Evolutionary conservation across 2,888 invertebrate genomes (phyloP), one percentile per base, ranked within the genome.

Genomic region (Caenorhabditis sinica): DNA sequence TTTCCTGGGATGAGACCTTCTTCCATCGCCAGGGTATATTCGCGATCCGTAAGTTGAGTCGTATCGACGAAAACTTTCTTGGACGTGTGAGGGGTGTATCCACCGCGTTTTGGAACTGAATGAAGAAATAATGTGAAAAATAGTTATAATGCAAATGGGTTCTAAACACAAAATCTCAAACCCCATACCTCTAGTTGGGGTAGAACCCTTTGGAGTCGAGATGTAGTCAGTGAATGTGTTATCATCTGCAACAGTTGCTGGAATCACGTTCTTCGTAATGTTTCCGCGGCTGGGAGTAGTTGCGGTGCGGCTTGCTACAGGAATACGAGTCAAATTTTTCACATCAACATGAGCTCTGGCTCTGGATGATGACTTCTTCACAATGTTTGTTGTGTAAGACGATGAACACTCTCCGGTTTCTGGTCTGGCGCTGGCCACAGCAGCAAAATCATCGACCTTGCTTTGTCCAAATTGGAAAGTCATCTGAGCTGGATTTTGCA

Each of bases 51-150:
- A 60, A 87, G 36, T 23, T 69, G 53, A 8, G 87, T 83, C 13
- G 87, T 87, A 53, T 87, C 87, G 17, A 87, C 76, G 66, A 87
- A 87, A 17, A 74, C 80, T 40, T 82, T 85, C 56, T 81, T 82
- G 4, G 76, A 76, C 8, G 73, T 65, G 28, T 69, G 51, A 13
- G 87, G 87, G n/a, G 87, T 87, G 72, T 83, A 85, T 5, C 79
- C 84, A 17, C 51, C 66, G 11, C 69, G 75, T 40, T 60, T 63
- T 13, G 81, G 79, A 63, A 43, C 79, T 79, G 40, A 65, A 65
- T 3, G 8, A 28, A 4, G n/a, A 8, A 25, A n/a, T n/a, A n/a
- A n/a, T n/a, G n/a, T n/a, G n/a, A n/a, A n/a, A n/a, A n/a, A n/a
- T n/a, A n/a, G n/a, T n/a, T n/a, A n/a, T n/a, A n/a, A n/a, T n/a